Evolutionary conservation across 2,888 invertebrate genomes (phyloP).

Genomic region (Andrena praecox): DNA sequence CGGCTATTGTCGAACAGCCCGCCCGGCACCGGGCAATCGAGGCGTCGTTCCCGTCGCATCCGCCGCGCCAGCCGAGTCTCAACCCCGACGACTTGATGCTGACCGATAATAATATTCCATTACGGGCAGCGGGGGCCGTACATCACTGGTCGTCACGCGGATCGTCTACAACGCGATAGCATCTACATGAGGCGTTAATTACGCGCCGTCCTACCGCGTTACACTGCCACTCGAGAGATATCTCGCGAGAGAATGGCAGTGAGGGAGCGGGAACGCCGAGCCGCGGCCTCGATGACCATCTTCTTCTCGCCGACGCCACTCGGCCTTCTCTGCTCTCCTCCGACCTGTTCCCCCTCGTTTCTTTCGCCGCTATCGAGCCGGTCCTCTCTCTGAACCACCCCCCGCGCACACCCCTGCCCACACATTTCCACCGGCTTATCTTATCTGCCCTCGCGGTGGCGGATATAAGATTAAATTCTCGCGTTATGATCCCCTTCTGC

Average conservation of each 20-base stretch:
- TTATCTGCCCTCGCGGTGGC: neutral
- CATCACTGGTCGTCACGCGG: conserved; percentile 83
- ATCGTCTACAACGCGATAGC: conserved; percentile 78
- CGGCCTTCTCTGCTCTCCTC: neutral
- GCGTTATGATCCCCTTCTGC: neutral
- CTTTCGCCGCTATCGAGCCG: neutral
- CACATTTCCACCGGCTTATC: neutral
- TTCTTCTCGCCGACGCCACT: neutral
- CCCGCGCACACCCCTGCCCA: neutral
- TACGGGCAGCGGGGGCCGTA: conserved; percentile 80
- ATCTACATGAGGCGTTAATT: conserved; percentile 85
- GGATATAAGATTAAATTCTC: conserved; percentile 20
- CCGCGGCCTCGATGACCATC: neutral
- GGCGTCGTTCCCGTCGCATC: conserved; percentile 41
- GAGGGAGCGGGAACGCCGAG: conserved; percentile 19
- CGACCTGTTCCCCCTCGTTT: neutral
- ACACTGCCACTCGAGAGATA: conserved; percentile 81
- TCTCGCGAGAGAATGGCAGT: conserved; percentile 55
- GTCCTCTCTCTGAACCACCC: neutral
- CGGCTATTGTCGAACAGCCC: conserved; percentile 51
- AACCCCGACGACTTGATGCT: conserved; percentile 81
- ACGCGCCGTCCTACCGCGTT: conserved; percentile 83
- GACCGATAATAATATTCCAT: conserved; percentile 85
- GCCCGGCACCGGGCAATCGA: conserved; percentile 24
- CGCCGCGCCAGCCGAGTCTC: conserved; percentile 72